phyloP scores from a whole-genome alignment of 2,113 vertebrate species.

The Phaethon lepturus region DNA sequence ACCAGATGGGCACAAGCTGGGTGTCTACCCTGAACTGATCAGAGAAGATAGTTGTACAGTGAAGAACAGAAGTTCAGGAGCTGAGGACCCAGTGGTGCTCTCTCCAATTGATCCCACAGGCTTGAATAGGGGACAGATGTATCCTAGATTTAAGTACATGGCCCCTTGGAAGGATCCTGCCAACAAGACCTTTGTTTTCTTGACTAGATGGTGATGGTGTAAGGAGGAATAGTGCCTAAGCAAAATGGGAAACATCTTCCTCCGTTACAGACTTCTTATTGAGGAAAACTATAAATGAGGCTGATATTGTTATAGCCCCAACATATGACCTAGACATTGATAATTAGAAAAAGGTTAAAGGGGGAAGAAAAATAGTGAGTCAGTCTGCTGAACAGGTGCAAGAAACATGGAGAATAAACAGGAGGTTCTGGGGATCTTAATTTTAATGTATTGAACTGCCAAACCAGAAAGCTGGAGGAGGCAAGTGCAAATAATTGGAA shows the following conservation, averaged over 20 bases:
- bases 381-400: neutral
- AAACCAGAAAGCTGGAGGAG: neutral
- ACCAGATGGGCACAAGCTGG: neutral
- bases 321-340: neutral
- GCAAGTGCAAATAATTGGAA: neutral
- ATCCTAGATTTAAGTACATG: neutral
- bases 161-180: neutral
- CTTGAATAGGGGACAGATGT: neutral
- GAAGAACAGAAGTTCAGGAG: neutral
- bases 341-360: neutral
- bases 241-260: neutral
- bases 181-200: neutral
- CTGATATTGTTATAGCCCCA: neutral
- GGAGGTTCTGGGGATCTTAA: neutral
- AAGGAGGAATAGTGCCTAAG: neutral
- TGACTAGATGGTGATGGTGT: neutral
- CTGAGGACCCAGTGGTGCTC: neutral
- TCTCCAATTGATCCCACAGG: neutral
- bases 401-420: neutral
- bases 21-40: accelerated
- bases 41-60: neutral
- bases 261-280: neutral
- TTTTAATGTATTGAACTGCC: neutral
- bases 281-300: neutral
- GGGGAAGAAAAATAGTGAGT: neutral